Conservation (phyloP, 2,797 vertebrate genomes). For the Limosa lapponica region DNA sequence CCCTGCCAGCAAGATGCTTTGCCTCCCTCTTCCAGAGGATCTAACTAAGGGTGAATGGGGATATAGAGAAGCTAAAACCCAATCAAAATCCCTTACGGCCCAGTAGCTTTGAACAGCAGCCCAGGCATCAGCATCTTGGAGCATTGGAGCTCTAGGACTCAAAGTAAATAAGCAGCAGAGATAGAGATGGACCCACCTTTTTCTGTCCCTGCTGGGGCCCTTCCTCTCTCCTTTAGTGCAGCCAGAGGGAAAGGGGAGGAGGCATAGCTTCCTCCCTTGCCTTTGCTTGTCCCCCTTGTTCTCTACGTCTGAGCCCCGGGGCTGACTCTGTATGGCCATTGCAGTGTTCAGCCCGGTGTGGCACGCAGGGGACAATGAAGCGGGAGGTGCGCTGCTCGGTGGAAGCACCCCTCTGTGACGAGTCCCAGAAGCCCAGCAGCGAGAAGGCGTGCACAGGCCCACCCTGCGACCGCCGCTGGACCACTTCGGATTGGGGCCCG, state of each 20-base stretch:
- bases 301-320: fast-evolving
- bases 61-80: neutral
- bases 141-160: neutral
- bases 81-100: neutral
- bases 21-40: neutral
- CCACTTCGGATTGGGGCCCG: conserved; percentile 88
- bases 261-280: fast-evolving
- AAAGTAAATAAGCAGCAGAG: neutral
- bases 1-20: neutral
- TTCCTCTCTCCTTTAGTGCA: neutral
- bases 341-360: conserved; percentile 86
- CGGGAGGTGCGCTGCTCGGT: conserved; percentile 89
- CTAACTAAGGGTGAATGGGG: neutral
- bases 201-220: neutral
- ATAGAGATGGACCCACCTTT: fast-evolving
- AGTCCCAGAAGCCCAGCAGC: conserved; percentile 78
- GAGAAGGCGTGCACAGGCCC: conserved; percentile 82
- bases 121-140: neutral
- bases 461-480: conserved; percentile 88
- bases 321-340: neutral
- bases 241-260: neutral
- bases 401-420: conserved; percentile 80
- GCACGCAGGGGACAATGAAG: conserved; percentile 76
- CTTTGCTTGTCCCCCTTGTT: neutral
- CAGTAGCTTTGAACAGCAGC: neutral